Evolutionary conservation across 2,888 invertebrate genomes (phyloP).

Genomic region (Ophion costatus): DNA sequence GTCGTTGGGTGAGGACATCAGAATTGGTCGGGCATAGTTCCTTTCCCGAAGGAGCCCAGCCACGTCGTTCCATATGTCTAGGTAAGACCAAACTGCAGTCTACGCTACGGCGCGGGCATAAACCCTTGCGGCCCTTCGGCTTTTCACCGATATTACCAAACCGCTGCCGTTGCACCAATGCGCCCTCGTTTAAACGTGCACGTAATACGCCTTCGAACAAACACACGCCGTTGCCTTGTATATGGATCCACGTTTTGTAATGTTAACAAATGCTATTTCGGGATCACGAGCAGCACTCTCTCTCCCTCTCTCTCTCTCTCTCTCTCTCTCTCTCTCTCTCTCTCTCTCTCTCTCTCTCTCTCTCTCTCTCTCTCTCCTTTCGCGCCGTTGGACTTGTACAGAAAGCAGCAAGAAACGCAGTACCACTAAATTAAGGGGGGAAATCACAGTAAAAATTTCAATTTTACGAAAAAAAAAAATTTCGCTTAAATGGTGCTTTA

Average conservation of each 20-base stretch:
- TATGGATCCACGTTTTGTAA: constrained; percentile 64
- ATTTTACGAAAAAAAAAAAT: too few species aligned
- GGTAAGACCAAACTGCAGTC: constrained; percentile 44
- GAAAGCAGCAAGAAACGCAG: not conserved
- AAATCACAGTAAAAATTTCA: too few species aligned
- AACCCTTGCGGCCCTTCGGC: constrained; percentile 22
- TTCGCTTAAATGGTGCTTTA: too few species aligned
- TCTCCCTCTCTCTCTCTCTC: constrained; percentile 4
- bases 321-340: constrained; percentile 3
- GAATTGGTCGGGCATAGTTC: constrained; percentile 54
- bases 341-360: constrained; percentile 3
- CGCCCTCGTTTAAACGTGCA: constrained; percentile 51
- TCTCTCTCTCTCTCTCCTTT: not conserved
- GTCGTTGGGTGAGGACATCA: constrained; percentile 52
- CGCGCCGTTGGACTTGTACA: constrained; percentile 3
- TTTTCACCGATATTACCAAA: constrained; percentile 55
- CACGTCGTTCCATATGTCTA: constrained; percentile 33
- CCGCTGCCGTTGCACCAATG: constrained; percentile 51
- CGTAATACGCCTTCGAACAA: constrained; percentile 31
- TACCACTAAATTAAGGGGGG: constrained; percentile 56
- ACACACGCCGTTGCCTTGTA: constrained; percentile 45
- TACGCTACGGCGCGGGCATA: constrained; percentile 17
- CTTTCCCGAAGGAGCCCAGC: constrained; percentile 44
- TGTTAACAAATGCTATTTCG: constrained; percentile 81
- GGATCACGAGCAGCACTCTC: constrained; percentile 60